Base-by-base conservation (phyloP, 1,140 invertebrate genomes). In the Drosophila lacertosa region DNA sequence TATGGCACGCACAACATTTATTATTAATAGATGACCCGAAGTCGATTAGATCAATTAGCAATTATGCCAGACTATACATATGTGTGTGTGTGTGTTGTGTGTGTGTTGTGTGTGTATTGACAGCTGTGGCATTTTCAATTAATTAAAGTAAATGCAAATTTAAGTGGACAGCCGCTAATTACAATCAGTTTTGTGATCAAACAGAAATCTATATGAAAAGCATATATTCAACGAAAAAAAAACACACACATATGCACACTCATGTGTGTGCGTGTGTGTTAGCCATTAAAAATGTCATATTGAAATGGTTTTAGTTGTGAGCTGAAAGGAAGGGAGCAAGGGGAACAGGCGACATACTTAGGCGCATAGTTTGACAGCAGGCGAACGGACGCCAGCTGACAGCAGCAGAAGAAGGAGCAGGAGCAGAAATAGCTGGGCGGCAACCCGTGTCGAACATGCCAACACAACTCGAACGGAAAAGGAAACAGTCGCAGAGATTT, bases 31-130 rank as follows among this genome's bases (percentile, higher is more conserved):
- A 73, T 57, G 48, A 62, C 74, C 77, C 45, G 39, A 77, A 70
- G 82, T 81, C 77, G 81, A 88, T 81, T 77, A 88, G 82, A 50
- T 47, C 82, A 86, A 86, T 86, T 86, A 86, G 69, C 42, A 54
- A 57, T 13, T 63, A 29, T 32, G 35, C 4, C 44, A 20, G 18
- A 18, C 40, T 20, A 18, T 32, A 44, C 26, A 24, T 37, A 26
- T 6, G 24, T 26, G 24, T 16, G 20, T 7, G 15, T 11, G 35
- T 35, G 42, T 35, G 18, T 37, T 35, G 18, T 37, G 20, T 26
- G 40, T 26, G 26, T 50, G 22, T 15, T 15, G 10, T 18, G 16
- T 57, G 13, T 57, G 44, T 69, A 77, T 74, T 70, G 81, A 76
- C 76, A 80, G 79, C 74, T 80, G 73, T 73, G 81, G 60, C 79